Base-by-base conservation (phyloP, 2,797 vertebrate genomes). In the Brachyrhaphis roseni region DNA sequence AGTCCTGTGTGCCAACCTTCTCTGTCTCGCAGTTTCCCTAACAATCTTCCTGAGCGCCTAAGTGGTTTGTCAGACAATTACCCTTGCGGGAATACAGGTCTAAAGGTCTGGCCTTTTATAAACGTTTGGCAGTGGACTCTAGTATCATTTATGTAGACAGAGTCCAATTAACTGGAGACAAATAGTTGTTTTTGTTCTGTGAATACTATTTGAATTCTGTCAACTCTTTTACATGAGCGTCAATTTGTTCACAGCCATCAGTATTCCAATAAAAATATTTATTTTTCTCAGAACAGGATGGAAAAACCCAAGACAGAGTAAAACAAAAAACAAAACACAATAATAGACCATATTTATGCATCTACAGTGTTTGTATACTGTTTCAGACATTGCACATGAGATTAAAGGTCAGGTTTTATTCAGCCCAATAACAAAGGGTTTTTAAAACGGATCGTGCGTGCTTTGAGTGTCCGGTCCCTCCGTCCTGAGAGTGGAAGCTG, bases 161-260 rank as follows among this genome's bases (percentile, higher is more conserved):
- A 66, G 55, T 82, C 81, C 73, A 90, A 84, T 90, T 86, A 88
- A 78, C 46, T 36, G 55, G 80, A 78, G 53, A 76, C 8, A 55
- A 62, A 72, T 41, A 43, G 10, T 43, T 43, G 39, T 70, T 26
- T 70, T 43, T 11, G 62, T 8, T 12, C 20, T 5, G 39, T 43
- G 66, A 43, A 70, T 70, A 6, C 64, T 1, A 26, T 20, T 68
- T 70, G 23, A 70, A 41, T 12, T n/a, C 66, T n/a, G 23, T 12
- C 1, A 12, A 23, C 39, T 23, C 36, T 66, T 36, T 66, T 4
- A 23, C 64, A 66, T 36, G 7, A 23, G 20, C 3, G 4, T 23
- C 64, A 39, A 7, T 66, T 26, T 39, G 18, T 12, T 66, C 34
- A 36, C 18, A 20, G 23, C 34, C 18, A 4, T 11, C 62, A 23